Conservation (phyloP, 2,113 vertebrate genomes). For the Chascanopsetta lugubris region DNA sequence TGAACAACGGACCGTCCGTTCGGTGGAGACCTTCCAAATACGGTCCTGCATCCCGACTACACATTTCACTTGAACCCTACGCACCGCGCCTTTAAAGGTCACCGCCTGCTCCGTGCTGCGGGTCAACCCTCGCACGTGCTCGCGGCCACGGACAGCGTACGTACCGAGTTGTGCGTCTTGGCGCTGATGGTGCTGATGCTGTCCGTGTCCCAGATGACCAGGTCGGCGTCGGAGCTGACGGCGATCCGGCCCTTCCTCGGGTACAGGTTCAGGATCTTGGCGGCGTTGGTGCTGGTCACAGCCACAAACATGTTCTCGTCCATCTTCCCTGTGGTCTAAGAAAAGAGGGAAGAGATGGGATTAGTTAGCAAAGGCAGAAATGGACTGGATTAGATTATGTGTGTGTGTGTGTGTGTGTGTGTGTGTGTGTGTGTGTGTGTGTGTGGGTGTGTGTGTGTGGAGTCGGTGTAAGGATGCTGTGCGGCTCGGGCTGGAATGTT, state of each 20-base stretch:
- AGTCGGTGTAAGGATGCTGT: no score
- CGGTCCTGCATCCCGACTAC: no score
- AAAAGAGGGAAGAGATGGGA: background rate
- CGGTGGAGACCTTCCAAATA: no score
- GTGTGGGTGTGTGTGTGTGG: no score
- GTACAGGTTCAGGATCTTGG: slow-evolving; percentile 98
- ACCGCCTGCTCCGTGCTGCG: no score
- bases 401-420: no score
- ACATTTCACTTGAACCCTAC: no score
- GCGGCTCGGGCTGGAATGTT: no score
- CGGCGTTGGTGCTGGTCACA: slow-evolving; percentile 97
- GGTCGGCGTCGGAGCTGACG: slow-evolving; percentile 92
- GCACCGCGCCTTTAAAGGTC: no score
- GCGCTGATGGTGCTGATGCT: slow-evolving; percentile 92
- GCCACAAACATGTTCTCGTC: slow-evolving; percentile 99
- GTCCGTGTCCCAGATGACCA: slow-evolving; percentile 98
- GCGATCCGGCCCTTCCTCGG: slow-evolving; percentile 96
- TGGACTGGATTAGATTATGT: background rate
- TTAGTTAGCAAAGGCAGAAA: background rate
- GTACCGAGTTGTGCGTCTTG: slow-evolving; percentile 95
- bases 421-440: no score
- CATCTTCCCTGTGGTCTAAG: slow-evolving; percentile 96
- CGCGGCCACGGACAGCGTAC: slow-evolving; percentile 25
- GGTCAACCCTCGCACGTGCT: background rate
- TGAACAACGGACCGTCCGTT: no score